Evolutionary conservation across 2,888 invertebrate species (phyloP).

Genomic region (Aplocera efformata): DNA sequence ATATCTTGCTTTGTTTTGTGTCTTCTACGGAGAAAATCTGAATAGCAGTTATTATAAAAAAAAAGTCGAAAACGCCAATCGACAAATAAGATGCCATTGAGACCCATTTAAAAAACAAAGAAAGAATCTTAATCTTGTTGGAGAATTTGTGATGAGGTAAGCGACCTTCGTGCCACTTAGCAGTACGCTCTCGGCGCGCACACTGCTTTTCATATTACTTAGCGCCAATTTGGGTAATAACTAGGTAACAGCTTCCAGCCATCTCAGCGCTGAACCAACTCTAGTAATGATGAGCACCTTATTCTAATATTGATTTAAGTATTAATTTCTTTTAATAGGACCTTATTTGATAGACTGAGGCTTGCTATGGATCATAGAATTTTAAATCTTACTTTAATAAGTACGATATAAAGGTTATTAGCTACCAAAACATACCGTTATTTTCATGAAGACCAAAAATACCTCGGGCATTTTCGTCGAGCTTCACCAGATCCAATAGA

Average conservation of each 20-base stretch:
- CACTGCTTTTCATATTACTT: conserved; percentile 70
- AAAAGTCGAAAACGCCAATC: background rate
- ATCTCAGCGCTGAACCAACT: conserved; percentile 3
- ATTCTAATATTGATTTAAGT: too few relatives aligned
- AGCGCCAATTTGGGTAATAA: conserved; percentile 61
- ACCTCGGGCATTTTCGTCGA: conserved; percentile 34
- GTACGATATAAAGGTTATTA: too few relatives aligned
- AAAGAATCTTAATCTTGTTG: conserved; percentile 39
- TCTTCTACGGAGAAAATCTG: too few relatives aligned
- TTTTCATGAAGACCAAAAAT: conserved; percentile 10
- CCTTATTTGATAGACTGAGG: too few relatives aligned
- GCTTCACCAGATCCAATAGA: conserved; percentile 53
- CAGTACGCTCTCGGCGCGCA: conserved; percentile 53
- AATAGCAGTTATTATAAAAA: background rate
- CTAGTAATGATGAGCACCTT: background rate
- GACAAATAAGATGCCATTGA: too few relatives aligned
- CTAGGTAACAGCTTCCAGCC: conserved; percentile 25
- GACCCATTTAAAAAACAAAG: conserved; percentile 44
- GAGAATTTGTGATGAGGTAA: conserved; percentile 63
- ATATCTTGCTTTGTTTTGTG: too few relatives aligned
- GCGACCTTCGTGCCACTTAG: conserved; percentile 78
- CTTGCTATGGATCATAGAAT: too few relatives aligned
- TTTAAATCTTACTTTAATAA: too few relatives aligned
- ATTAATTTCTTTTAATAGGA: too few relatives aligned
- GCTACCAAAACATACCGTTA: background rate